phyloP scores from a whole-genome alignment of 1,140 invertebrate species.

The Drosophila repleta region DNA sequence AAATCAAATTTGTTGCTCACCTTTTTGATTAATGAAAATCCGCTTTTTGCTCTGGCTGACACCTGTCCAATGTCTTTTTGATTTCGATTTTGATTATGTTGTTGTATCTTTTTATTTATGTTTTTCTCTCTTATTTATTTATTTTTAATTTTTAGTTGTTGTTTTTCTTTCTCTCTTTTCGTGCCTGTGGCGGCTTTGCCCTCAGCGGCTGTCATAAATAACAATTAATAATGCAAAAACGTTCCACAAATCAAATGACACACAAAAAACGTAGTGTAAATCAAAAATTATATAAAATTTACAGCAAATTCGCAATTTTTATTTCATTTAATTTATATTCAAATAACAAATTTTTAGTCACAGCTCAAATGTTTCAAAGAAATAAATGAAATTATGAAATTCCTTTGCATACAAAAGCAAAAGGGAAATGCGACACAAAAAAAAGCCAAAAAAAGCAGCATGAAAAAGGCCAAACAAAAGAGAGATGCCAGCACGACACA shows the following conservation, averaged over 20 bases:
- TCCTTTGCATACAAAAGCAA: conserved; percentile 15
- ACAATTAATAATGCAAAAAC: conserved; percentile 44
- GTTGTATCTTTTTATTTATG: neutral
- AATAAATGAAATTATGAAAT: conserved; percentile 52
- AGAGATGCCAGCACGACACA: conserved; percentile 10
- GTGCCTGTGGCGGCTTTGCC: conserved; percentile 5
- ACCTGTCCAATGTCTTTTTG: conserved; percentile 20
- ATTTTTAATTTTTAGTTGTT: neutral
- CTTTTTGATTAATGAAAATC: conserved; percentile 49
- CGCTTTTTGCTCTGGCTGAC: conserved; percentile 19
- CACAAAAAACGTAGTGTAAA: neutral
- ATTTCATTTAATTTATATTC: neutral
- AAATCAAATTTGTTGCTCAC: conserved; percentile 22
- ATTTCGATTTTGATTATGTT: conserved; percentile 12
- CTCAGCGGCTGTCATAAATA: conserved; percentile 22
- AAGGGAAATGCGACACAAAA: conserved; percentile 16
- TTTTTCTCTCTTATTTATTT: conserved; percentile 5
- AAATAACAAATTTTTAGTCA: neutral
- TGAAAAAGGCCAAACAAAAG: conserved; percentile 3
- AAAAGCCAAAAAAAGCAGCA: conserved; percentile 3
- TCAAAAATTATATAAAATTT: neutral
- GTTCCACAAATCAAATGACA: conserved; percentile 42
- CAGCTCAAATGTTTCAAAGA: conserved; percentile 6
- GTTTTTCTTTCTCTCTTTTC: neutral
- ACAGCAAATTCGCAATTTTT: no score